These are phyloP conservation scores for Synergus gifuensis DNA, from an alignment of 2,888 invertebrate species.

Conservation along the genomic window DNA sequence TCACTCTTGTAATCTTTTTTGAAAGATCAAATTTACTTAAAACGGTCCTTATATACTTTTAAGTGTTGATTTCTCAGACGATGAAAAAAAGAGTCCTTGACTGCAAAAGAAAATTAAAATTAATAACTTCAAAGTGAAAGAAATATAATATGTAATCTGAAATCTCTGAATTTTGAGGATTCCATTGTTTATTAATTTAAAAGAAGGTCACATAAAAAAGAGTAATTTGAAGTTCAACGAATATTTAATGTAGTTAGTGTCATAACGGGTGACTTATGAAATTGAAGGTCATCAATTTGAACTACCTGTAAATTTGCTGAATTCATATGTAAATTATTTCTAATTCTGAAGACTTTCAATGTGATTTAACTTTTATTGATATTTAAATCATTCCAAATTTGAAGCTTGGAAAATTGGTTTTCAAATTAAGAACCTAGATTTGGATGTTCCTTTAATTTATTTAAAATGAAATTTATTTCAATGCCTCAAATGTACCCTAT, in stretches of 20 bases:
- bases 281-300: too few relatives aligned
- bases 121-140: not conserved
- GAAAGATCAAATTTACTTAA: not conserved
- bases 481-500: not conserved
- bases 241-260: too few relatives aligned
- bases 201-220: too few relatives aligned
- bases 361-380: too few relatives aligned
- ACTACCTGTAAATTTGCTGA: not conserved
- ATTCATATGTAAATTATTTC: not conserved
- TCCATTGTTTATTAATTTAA: too few relatives aligned
- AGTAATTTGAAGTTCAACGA: too few relatives aligned
- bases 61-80: not conserved
- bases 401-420: too few relatives aligned
- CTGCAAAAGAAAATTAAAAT: slow-evolving; percentile 11
- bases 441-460: too few relatives aligned
- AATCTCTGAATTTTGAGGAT: not conserved
- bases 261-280: too few relatives aligned
- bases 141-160: not conserved
- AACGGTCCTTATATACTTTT: not conserved
- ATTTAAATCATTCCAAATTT: too few relatives aligned
- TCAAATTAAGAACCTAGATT: too few relatives aligned
- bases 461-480: not conserved
- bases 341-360: not conserved
- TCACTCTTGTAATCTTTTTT: not conserved
- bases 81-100: not conserved